A percentile compares a stretch with the other conserved stretches of the same genome.
Evolutionary conservation across 1,140 invertebrate species (phyloP).

Genomic region (Bombus waltoni): DNA sequence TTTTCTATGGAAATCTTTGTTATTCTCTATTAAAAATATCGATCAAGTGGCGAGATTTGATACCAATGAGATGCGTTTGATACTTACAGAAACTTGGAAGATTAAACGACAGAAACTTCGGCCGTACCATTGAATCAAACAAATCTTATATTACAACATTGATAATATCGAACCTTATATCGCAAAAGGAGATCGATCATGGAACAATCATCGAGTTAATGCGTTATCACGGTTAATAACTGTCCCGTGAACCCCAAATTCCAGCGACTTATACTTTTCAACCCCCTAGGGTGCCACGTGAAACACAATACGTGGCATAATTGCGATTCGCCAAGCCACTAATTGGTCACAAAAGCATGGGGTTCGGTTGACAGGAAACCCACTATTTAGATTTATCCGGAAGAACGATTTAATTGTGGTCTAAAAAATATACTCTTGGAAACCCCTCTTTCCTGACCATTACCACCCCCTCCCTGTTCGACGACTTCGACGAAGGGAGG

Average conservation of each 20-base stretch:
- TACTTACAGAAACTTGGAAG: no score
- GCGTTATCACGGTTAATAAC: not conserved
- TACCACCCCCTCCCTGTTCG: not conserved
- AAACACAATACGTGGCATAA: conserved; percentile 22
- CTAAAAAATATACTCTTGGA: conserved; percentile 18
- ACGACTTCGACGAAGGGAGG: conserved; percentile 3
- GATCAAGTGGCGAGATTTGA: not conserved
- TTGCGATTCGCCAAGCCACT: conserved; percentile 27
- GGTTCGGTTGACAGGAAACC: not conserved
- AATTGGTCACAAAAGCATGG: conserved; percentile 28
- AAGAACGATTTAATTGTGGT: conserved; percentile 21
- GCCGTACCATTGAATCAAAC: no score
- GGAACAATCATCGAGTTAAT: not conserved
- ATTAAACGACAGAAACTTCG: no score
- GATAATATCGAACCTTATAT: not conserved
- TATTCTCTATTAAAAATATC: not conserved
- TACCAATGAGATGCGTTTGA: not conserved
- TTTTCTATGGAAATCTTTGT: not conserved
- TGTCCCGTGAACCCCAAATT: not conserved
- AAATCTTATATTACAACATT: not conserved
- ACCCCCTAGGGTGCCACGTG: not conserved
- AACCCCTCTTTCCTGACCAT: conserved; percentile 28
- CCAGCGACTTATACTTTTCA: not conserved
- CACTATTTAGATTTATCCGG: conserved; percentile 3
- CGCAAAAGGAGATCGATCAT: not conserved